Conservation (phyloP, 2,113 vertebrate species). For the Brienomyrus brachyistius region DNA sequence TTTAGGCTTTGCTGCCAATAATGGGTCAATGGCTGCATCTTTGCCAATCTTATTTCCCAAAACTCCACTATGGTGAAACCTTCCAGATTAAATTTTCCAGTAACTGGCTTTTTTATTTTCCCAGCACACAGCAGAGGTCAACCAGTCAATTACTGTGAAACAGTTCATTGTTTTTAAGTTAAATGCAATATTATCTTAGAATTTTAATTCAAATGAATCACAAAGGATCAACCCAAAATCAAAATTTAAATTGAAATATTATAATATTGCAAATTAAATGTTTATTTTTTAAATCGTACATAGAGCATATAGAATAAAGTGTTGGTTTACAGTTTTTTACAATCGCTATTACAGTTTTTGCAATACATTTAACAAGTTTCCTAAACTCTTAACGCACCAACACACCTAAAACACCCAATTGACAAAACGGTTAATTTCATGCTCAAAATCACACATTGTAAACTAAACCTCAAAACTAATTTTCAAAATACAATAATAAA, state of each 20-base stretch:
- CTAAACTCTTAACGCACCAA: too few species aligned
- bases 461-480: too few species aligned
- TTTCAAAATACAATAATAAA: too few species aligned
- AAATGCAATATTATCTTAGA: not conserved
- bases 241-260: not conserved
- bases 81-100: not conserved
- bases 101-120: not conserved
- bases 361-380: too few species aligned
- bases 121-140: not conserved
- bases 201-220: not conserved
- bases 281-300: not conserved
- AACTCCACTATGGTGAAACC: not conserved
- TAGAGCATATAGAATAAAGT: not conserved
- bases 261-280: not conserved
- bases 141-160: not conserved
- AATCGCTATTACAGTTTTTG: too few species aligned
- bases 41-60: not conserved
- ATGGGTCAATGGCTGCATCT: not conserved
- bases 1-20: not conserved
- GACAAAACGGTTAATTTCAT: too few species aligned
- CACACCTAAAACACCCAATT: too few species aligned
- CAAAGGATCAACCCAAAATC: not conserved
- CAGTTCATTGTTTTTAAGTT: not conserved
- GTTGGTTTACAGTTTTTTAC: too few species aligned
- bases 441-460: too few species aligned